These are phyloP conservation scores for Lucinisca nassula DNA, from an alignment of 2,888 invertebrate species.

Conservation along the genomic window DNA sequence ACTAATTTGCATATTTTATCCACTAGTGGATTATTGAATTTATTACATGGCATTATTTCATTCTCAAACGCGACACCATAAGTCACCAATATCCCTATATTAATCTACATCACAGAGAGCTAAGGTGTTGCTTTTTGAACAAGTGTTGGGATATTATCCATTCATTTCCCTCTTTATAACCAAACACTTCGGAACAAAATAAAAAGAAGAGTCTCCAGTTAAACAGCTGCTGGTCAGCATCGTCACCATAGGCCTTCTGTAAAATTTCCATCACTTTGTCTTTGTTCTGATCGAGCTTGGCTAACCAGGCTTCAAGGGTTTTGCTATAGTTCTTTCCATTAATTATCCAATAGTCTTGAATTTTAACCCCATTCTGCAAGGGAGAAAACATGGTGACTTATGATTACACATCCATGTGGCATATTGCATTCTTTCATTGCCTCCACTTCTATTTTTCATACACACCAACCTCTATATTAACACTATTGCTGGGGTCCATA, in stretches of 20 bases:
- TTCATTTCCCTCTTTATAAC: slow-evolving; percentile 82
- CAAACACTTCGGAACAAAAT: slow-evolving; percentile 84
- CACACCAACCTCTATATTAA: too few relatives aligned
- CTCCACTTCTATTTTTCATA: too few relatives aligned
- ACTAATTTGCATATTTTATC: too few relatives aligned
- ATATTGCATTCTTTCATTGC: too few relatives aligned
- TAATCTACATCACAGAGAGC: slow-evolving; percentile 59
- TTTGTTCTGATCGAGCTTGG: slow-evolving; percentile 74
- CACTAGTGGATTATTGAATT: too few relatives aligned
- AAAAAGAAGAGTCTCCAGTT: slow-evolving; percentile 85
- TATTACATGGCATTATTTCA: too few relatives aligned
- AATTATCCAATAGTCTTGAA: slow-evolving; percentile 81
- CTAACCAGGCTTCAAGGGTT: slow-evolving; percentile 83
- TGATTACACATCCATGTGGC: too few relatives aligned
- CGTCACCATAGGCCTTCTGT: slow-evolving; percentile 74
- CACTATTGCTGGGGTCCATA: too few relatives aligned
- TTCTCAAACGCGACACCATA: too few relatives aligned
- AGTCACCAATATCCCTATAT: too few relatives aligned
- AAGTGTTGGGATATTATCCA: slow-evolving; percentile 83
- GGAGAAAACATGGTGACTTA: too few relatives aligned
- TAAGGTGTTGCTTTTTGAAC: slow-evolving; percentile 77
- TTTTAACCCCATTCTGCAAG: slow-evolving; percentile 79
- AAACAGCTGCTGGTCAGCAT: slow-evolving; percentile 80
- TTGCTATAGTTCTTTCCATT: slow-evolving; percentile 81
- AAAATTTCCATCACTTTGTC: slow-evolving; percentile 77